Base-by-base conservation (phyloP, 2,113 vertebrate species). In the Anser cygnoides region DNA sequence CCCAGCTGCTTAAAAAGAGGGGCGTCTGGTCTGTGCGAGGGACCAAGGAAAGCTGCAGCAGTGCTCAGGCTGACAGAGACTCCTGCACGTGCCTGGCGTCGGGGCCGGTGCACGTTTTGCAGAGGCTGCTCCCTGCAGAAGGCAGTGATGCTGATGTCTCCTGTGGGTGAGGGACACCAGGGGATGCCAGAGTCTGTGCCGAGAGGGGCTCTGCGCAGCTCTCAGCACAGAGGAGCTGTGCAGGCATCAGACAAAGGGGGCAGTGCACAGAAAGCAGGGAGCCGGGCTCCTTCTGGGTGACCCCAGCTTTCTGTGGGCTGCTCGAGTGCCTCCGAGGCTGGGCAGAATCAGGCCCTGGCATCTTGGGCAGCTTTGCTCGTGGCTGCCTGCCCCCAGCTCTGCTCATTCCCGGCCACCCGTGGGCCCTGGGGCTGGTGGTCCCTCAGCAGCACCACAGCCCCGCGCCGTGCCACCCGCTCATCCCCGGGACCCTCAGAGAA, bases 301-400 rank as follows among this genome's bases (percentile, higher is more conserved):
- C 29, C 15, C 22, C 54, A 87, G 43, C 41, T 77, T 17, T 52
- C 29, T 23, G 7, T 0, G 2, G 66, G 62, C 31, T 67, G 7
- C 35, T 35, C 35, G 68, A 23, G 25, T 31, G 21, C 26, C 43
- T 33, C 79, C 70, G 68, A 75, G 11, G 8, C 1, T 68, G 58
- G 63, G 26, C 77, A 80, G 46, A 76, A 35, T 3, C 23, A 61
- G 20, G 29, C 16, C 54, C 17, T 50, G 74, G 71, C 44, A 52
- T 13, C 44, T 50, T 0, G 20, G 46, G 54, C 29, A 72, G 26
- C 52, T 26, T 26, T 15, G 9, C 14, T 22, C 0, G 1, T 4
- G 59, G 16, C 59, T 81, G 17, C 44, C 18, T 4, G 20, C 22
- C 21, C 26, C 41, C 78, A 78, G 54, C 13, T n/a, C 41, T 0